Evolutionary conservation across 2,113 vertebrate species (phyloP), one percentile per base, ranked within the genome.

Genomic region (Lynx canadensis): DNA sequence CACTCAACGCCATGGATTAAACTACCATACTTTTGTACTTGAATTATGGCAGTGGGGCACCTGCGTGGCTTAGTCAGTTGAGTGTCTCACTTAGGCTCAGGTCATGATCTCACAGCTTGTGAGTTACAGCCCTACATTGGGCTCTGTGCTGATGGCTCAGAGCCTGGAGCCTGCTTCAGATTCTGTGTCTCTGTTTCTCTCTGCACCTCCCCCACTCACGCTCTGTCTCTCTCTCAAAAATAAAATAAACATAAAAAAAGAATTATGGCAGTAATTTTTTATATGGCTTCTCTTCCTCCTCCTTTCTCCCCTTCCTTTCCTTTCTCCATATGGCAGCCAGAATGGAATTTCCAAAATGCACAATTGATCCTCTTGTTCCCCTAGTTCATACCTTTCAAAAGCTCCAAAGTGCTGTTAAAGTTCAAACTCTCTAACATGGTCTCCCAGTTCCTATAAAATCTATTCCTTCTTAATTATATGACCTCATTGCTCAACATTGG

Each of bases 291-390:
- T 82, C 38, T 7, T 76, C 9, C 3, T 73, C 48, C 41, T 83
- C 63, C 31, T 68, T 36, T 52, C 66, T 52, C 29, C 11, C 11
- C 6, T 36, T 63, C 38, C 25, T 94, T 94, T 63, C 25, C n/a
- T 23, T n/a, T 94, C 8, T 89, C 23, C 73, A 78, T 23, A 27
- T 23, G 36, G 83, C 19, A 45, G 50, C 27, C 19, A 57, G 68
- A 86, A 52, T 38, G 45, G 63, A 65, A 85, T 97, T 79, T 87
- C n/a, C 69, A 82, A 92, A 83, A 38, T 79, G 25, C 66, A 79
- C 83, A 74, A 14, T 7, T 79, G 36, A 55, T 48, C 38, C 4
- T 23, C 66, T 3, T 13, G 6, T 45, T 84, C 12, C 52, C 55
- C 50, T 94, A 11, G 25, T 57, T 89, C 63, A 83, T 71, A 90